A percentile compares a stretch with the other conserved stretches of the same genome.
Evolutionary conservation across 2,888 invertebrate genomes (phyloP).

Genomic region (Corythucha ciliata): DNA sequence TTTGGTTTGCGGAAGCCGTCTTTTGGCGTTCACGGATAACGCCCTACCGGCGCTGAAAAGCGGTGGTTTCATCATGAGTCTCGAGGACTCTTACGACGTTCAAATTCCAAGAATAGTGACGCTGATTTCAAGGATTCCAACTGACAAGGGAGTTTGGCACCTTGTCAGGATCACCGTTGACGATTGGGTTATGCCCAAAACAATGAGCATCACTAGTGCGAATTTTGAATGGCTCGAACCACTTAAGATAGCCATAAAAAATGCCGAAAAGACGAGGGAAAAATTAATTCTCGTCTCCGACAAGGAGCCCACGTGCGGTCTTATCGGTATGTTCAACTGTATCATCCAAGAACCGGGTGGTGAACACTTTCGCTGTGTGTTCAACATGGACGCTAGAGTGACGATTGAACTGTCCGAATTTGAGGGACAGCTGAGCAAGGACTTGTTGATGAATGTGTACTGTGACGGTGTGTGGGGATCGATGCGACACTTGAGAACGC

Average conservation of each 20-base stretch:
- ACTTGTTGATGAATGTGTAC: constrained; percentile 77
- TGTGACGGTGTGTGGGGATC: constrained; percentile 71
- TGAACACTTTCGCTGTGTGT: constrained; percentile 56
- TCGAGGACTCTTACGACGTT: too few relatives aligned
- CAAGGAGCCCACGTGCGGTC: constrained; percentile 59
- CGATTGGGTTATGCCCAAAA: too few relatives aligned
- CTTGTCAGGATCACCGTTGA: too few relatives aligned
- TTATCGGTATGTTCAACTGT: constrained; percentile 84
- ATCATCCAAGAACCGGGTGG: constrained; percentile 82
- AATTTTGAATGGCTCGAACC: constrained; percentile 71
- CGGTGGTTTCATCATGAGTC: constrained; percentile 62
- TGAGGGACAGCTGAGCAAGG: constrained; percentile 55
- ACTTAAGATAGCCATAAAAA: constrained; percentile 64
- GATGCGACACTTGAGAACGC: constrained; percentile 70
- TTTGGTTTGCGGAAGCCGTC: constrained; percentile 47
- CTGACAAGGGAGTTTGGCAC: too few relatives aligned
- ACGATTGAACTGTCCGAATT: constrained; percentile 61
- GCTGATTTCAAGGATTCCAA: too few relatives aligned
- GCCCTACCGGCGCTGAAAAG: constrained; percentile 52
- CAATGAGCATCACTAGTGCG: constrained; percentile 59
- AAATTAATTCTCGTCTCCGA: constrained; percentile 59
- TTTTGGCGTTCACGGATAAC: constrained; percentile 50
- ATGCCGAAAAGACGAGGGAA: constrained; percentile 51
- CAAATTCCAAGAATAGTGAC: too few relatives aligned
- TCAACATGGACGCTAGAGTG: too few relatives aligned